Conservation (phyloP, 2,797 vertebrate genomes). For the Chelmon rostratus region DNA sequence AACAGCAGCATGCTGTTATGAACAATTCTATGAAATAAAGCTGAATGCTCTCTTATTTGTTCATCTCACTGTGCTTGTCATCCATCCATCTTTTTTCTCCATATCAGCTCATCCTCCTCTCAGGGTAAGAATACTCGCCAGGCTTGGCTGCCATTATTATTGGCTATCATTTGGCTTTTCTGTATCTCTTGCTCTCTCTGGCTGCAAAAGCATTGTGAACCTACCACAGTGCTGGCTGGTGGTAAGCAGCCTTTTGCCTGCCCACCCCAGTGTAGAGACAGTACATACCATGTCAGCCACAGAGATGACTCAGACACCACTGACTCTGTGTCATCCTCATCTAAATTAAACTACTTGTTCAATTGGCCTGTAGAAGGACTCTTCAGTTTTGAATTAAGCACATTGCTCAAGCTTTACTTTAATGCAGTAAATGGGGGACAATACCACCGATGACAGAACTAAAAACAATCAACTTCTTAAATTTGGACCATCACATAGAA, state of each 20-base stretch:
- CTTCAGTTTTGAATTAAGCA: slow-evolving; percentile 18
- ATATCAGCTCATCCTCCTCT: slow-evolving; percentile 18
- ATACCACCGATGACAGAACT: neutral
- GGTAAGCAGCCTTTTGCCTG: slow-evolving; percentile 40
- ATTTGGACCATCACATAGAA: neutral
- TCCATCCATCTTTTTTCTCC: neutral
- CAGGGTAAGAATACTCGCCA: slow-evolving; percentile 7
- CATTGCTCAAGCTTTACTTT: slow-evolving; percentile 5
- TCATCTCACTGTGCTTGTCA: slow-evolving; percentile 5
- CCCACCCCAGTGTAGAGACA: slow-evolving; percentile 30
- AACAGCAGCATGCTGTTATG: neutral
- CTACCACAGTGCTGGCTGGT: slow-evolving; percentile 35
- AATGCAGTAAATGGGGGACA: neutral
- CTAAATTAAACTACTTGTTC: slow-evolving; percentile 58
- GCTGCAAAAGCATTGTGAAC: slow-evolving; percentile 50
- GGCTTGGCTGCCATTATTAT: slow-evolving; percentile 34
- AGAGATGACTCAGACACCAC: slow-evolving; percentile 67
- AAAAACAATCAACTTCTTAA: too few relatives aligned
- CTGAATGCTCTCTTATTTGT: neutral
- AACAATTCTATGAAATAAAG: neutral
- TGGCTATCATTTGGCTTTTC: slow-evolving; percentile 3
- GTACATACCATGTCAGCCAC: slow-evolving; percentile 50
- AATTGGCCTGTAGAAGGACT: slow-evolving; percentile 26
- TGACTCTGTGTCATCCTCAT: slow-evolving; percentile 66
- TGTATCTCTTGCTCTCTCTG: slow-evolving; percentile 6